Evolutionary conservation across 1,140 invertebrate species (phyloP), one percentile per base, ranked within the genome.

Genomic region (Onthophagus taurus): DNA sequence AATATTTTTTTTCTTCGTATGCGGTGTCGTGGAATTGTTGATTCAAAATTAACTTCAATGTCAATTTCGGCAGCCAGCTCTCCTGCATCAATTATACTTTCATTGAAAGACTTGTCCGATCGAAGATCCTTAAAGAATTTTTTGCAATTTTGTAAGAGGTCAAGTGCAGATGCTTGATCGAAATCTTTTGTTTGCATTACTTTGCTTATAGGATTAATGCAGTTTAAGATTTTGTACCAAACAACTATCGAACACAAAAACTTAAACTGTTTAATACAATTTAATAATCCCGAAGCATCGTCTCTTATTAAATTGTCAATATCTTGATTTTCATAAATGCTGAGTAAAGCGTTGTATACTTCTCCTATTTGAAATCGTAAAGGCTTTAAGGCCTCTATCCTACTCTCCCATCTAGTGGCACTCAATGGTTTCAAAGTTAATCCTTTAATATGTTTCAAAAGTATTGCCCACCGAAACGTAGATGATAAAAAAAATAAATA

Each of bases 331-430:
- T 17, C 14, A 42, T 42, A 31, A 31, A 42, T 31, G 41, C n/a
- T 42, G n/a, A 42, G 14, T n/a, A 42, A 42, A 31, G 44, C 35
- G n/a, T 53, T 45, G 18, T 44, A 45, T 29, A 47, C n/a, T 42
- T 50, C 16, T 36, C 30, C 39, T n/a, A 50, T 38, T 12, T 54
- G 24, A 45, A 33, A 52, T 20, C 33, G 24, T 41, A 53, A 45
- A 39, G 51, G 42, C 42, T 45, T 58, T 11, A 52, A 23, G 31
- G 47, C 44, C 6, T 49, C 30, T 42, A 45, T 45, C 21, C 50
- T 47, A 44, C 44, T 49, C 34, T 45, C 41, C 44, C 50, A 54
- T 44, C 51, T 42, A 31, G 48, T 48, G 17, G 34, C 5, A 35
- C 24, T 39, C 6, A 50, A 44, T 33, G 42, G 48, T 39, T 53